Evolutionary conservation across 2,888 invertebrate species (phyloP), one percentile per base, ranked within the genome.

Genomic region (Pristionchus fissidentatus): DNA sequence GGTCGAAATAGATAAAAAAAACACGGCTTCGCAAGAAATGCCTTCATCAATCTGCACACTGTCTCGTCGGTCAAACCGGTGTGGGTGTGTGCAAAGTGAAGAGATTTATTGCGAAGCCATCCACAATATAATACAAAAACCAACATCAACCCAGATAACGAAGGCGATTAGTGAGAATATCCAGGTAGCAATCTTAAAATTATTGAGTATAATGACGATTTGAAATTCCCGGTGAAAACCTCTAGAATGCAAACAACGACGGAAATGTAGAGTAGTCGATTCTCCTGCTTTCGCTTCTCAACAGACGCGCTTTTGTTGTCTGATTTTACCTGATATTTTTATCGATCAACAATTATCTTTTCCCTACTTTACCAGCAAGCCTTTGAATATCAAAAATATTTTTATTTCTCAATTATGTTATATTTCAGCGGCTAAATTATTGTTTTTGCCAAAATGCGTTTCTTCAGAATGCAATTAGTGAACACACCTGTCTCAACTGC

Each of bases 241-340:
- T 77, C 75, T 22, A 77, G 49, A 0, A 52, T 0, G 35, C 75
- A 77, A 32, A 77, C 75, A 22, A 52, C 75, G 19, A 77, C 35
- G 7, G 75, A 77, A 3, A 77, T 77, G 35, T 77, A 77, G 4
- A 77, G 75, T 0, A 77, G 7, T 77, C 75, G 46, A 77, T 77
- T 41, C 35, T 77, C 75, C 13, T 77, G 75, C 13, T 41, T 38
- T 22, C 32, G 46, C 32, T 77, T 77, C 32, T 46, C 75, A 15
- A 46, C 49, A 15, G 75, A 15, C 0, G 49, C 19, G 19, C 35
- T 1, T 8, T 41, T 77, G 7, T 49, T 32, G 8, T 77, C 75
- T 19, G 49, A 46, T 49, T 3, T 77, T 3, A 52, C 75, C 75
- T 77, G 3, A 10, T 15, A 46, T 26, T 62, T 38, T 10, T 38